phyloP scores from a whole-genome alignment of 2,797 vertebrate genomes.

The Acropternis orthonyx region DNA sequence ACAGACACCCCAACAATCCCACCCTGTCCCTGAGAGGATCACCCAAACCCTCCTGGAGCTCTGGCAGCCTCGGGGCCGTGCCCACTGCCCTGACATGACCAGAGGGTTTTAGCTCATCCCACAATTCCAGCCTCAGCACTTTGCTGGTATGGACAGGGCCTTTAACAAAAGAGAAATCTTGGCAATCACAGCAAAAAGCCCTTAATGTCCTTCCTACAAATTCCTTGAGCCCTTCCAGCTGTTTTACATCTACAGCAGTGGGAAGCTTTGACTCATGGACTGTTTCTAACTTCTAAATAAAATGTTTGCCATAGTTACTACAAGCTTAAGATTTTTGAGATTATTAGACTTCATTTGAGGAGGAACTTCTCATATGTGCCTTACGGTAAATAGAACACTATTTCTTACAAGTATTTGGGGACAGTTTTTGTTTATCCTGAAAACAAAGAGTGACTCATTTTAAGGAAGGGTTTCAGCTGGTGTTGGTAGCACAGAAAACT shows the following conservation, averaged over 20 bases:
- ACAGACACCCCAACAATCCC: background rate
- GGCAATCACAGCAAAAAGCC: background rate
- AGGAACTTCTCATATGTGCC: background rate
- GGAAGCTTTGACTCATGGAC: background rate
- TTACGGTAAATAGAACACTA: background rate
- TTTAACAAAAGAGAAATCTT: background rate
- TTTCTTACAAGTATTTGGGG: background rate
- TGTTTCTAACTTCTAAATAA: background rate
- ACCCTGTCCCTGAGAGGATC: fast-evolving
- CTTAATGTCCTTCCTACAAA: background rate
- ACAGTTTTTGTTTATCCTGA: background rate
- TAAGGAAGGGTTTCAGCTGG: background rate
- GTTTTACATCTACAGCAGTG: background rate
- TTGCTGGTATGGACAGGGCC: background rate
- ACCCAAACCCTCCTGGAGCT: background rate
- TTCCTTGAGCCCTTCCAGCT: background rate
- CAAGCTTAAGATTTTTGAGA: background rate
- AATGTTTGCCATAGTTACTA: background rate
- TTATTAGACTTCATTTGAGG: background rate
- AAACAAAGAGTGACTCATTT: background rate
- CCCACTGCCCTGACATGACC: background rate
- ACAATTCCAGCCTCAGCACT: too few relatives aligned
- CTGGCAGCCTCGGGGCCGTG: background rate
- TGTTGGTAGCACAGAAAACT: background rate
- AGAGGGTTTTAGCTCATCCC: too few relatives aligned